phyloP scores from a whole-genome alignment of 2,888 invertebrate species.

The Tromatobia lineatoria region DNA sequence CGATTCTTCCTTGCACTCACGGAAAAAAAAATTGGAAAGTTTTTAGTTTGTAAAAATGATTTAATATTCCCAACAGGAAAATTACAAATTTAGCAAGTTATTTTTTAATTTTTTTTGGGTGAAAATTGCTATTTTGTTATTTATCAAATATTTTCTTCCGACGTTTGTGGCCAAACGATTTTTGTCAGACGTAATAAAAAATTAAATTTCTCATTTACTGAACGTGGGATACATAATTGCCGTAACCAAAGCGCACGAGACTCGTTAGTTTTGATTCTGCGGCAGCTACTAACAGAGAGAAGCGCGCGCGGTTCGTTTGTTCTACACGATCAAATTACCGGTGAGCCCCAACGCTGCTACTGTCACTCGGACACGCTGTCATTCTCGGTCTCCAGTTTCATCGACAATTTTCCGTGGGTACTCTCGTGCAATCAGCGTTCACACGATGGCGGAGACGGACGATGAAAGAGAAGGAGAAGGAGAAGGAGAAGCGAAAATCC shows the following conservation, averaged over 20 bases:
- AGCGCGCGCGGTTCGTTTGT: conserved; percentile 41
- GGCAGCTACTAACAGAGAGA: neutral
- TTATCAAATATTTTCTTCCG: too few species aligned
- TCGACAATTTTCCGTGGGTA: conserved; percentile 42
- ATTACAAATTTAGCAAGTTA: too few species aligned
- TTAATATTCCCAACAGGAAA: too few species aligned
- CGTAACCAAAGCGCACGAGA: conserved; percentile 4
- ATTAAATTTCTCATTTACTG: too few species aligned
- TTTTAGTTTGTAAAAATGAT: too few species aligned
- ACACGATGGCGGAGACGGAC: conserved; percentile 39
- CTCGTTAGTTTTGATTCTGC: conserved; percentile 25
- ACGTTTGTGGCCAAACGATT: too few species aligned
- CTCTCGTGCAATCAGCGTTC: conserved; percentile 31
- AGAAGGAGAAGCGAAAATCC: conserved; percentile 7
- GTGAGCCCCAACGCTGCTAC: conserved; percentile 8
- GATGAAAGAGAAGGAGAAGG: conserved; percentile 36
- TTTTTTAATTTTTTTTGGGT: too few species aligned
- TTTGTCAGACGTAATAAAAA: too few species aligned
- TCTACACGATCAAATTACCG: conserved; percentile 44
- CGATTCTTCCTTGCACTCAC: too few species aligned
- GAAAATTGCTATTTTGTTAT: too few species aligned
- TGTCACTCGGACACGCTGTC: conserved; percentile 43
- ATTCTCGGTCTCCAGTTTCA: conserved; percentile 48
- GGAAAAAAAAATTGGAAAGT: too few species aligned
- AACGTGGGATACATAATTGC: neutral